Conservation (phyloP, 1,140 invertebrate species). For the Drosophila rufa region DNA sequence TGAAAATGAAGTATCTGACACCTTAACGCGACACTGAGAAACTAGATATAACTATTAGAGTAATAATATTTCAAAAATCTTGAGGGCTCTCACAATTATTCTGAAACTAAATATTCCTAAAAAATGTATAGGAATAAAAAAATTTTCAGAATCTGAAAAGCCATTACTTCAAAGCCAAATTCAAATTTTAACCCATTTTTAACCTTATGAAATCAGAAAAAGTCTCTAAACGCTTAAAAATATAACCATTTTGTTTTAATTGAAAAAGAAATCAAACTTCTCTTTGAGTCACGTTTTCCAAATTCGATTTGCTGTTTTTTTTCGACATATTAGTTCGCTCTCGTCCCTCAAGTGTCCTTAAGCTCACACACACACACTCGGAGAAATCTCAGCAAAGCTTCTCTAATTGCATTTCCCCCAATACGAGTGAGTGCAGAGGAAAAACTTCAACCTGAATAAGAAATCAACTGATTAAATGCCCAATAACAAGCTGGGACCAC, state of each 20-base stretch:
- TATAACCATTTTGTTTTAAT: neutral
- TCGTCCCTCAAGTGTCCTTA: slow-evolving; percentile 22
- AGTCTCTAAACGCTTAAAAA: neutral
- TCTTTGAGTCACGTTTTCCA: neutral
- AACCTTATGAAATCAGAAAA: neutral
- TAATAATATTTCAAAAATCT: too few relatives aligned
- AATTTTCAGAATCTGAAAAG: too few relatives aligned
- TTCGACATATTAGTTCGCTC: slow-evolving; percentile 16
- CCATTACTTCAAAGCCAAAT: neutral
- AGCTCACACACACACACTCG: slow-evolving; percentile 1
- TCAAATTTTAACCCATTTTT: neutral
- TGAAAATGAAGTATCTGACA: neutral
- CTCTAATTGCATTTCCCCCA: slow-evolving; percentile 71
- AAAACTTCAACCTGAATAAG: slow-evolving; percentile 65
- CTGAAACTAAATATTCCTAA: neutral
- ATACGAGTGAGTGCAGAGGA: slow-evolving; percentile 27
- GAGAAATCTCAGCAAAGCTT: slow-evolving; percentile 28
- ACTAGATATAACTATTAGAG: neutral
- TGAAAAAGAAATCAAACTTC: slow-evolving; percentile 3
- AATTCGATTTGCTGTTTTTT: slow-evolving; percentile 17
- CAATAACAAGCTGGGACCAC: slow-evolving; percentile 72
- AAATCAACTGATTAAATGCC: slow-evolving; percentile 82
- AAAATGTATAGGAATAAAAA: too few relatives aligned
- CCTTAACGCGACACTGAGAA: neutral
- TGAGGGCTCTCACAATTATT: too few relatives aligned